Evolutionary conservation across 2,797 vertebrate species (phyloP), one percentile per base, ranked within the genome.

Genomic region (Acrossocheilus fasciatus): DNA sequence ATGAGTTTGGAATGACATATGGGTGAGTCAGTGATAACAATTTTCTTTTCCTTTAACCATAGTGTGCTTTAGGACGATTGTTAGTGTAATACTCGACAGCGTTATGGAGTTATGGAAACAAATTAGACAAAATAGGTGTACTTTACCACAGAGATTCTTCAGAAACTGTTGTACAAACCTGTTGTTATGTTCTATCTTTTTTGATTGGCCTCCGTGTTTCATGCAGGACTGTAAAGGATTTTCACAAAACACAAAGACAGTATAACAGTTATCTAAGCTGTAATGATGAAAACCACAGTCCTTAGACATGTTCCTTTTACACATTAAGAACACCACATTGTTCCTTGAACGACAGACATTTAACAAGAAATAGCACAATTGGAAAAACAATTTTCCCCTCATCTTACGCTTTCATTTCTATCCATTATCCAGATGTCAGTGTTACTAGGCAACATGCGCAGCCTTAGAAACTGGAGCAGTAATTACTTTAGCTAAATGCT

Each of bases 401-500:
- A 26, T 77, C 36, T n/a, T 79, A 26, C 20, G 14, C 78, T 76
- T 57, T 52, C 41, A 41, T 79, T 62, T 83, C 69, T 83, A 82
- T 90, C 91, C 69, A 85, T 86, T 89, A 92, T 92, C 87, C 88
- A 95, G 93, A 95, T 96, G 91, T 92, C 92, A 86, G 76, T 89
- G 96, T 96, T 96, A 94, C 94, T 93, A 95, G 93, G 95, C 94
- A 95, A 95, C 94, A 11, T 88, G 81, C 78, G 84, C 87, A 89
- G 89, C 90, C 88, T 73, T 87, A 83, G 77, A 88, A 90, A 89
- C 78, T 62, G 80, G 73, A 89, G 76, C 82, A 75, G 89, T 91
- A 77, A 77, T 86, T 72, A 41, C 75, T 81, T 23, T 23, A 74
- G 69, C 54, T 83, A 83, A 92, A 91, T 88, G 91, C 91, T 81